Evolutionary conservation across 2,888 invertebrate species (phyloP), one percentile per base, ranked within the genome.

Genomic region (Geotrupes spiniger): DNA sequence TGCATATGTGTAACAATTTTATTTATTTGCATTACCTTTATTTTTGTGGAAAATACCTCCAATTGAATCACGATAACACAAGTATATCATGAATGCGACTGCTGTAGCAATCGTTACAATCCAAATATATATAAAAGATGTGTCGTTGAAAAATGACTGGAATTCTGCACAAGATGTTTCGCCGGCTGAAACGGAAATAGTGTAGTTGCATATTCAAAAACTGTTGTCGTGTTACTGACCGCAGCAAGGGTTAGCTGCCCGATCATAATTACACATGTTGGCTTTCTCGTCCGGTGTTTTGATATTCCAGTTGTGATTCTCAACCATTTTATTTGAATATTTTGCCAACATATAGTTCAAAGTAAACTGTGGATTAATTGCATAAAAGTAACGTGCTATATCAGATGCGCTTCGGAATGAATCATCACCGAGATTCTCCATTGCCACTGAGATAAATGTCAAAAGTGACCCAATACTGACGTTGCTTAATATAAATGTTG

Each of bases 231-330:
- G 31, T 2, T 33, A 57, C 61, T 63, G 55, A 65, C 70, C 58
- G 48, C 72, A 73, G 54, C 73, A 73, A 0, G 69, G 64, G 6
- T 21, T 21, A 21, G 6, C 6, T 54, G 66, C 62, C 9, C 46
- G 37, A 10, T 60, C 52, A 15, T 47, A 50, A 1, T 43, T n/a
- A 37, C 66, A 67, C 26, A 51, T 33, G 17, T 42, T 27, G 10
- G 28, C 25, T 44, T 53, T 56, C 33, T 60, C 54, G 11, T 49
- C 45, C 0, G 38, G 42, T 8, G 54, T 42, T 63, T 65, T 66
- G 10, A 60, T 57, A n/a, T 63, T 52, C 65, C 70, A 66, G 40
- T 72, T 70, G 50, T 68, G 65, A 43, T 68, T 68, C 21, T 59
- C 45, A 1, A 70, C 63, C 2, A 63, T 63, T 49, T 69, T 65